Percentiles rank a stretch among this genome's conserved stretches.
These are phyloP conservation scores for Anolis apletophallus DNA, from an alignment of 2,797 vertebrate species.

Conservation along the genomic window DNA sequence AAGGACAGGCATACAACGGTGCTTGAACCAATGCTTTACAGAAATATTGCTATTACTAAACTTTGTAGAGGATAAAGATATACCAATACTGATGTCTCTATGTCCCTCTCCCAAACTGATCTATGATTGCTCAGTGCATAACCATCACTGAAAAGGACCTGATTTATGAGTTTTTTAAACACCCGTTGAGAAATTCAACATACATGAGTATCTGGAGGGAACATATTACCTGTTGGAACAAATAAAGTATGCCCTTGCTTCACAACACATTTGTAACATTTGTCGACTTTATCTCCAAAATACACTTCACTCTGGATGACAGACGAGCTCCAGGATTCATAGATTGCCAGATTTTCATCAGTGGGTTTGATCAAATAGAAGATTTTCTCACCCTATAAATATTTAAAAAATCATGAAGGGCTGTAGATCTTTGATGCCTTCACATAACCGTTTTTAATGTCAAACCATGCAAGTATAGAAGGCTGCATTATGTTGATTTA, in stretches of 20 bases:
- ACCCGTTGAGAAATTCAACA: background rate
- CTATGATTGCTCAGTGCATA: background rate
- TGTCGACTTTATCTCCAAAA: conserved; percentile 96
- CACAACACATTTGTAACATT: conserved; percentile 96
- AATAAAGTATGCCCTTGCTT: conserved; percentile 96
- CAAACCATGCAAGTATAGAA: background rate
- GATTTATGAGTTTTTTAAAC: background rate
- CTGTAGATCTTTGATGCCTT: background rate
- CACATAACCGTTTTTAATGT: conserved; percentile 4
- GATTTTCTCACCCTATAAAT: conserved; percentile 92
- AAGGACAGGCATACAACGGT: background rate
- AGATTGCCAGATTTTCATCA: conserved; percentile 93
- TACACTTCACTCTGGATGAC: conserved; percentile 98
- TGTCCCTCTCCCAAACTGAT: background rate
- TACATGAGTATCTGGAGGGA: background rate
- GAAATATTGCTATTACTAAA: background rate
- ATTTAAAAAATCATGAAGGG: conserved; percentile 35
- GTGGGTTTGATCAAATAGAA: conserved; percentile 99
- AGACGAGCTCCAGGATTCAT: conserved; percentile 98
- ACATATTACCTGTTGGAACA: conserved; percentile 93
- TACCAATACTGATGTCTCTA: conserved; percentile 5
- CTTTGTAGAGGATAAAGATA: background rate
- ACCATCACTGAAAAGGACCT: background rate
- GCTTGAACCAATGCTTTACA: background rate
- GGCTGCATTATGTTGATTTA: background rate